Conservation (phyloP, 2,888 invertebrate species). For the Netelia inedita region DNA sequence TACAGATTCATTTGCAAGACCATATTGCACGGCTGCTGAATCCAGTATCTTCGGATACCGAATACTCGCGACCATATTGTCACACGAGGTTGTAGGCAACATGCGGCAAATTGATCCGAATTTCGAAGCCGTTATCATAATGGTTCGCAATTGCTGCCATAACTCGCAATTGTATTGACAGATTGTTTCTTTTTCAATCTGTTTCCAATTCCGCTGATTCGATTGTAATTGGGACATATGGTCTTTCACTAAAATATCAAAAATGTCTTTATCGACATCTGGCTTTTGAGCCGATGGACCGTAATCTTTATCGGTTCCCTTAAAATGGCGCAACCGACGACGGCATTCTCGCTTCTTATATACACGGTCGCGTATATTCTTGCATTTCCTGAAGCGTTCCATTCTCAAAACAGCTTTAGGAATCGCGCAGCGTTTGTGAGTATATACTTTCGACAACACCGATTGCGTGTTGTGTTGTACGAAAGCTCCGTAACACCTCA, state of each 20-base stretch:
- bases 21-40: slow-evolving; percentile 62
- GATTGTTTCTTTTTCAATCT: slow-evolving; percentile 44
- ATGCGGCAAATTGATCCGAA: slow-evolving; percentile 66
- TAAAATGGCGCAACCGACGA: not conserved
- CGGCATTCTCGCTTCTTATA: not conserved
- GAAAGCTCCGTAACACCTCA: slow-evolving; percentile 77
- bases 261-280: not conserved
- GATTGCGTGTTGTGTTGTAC: slow-evolving; percentile 77
- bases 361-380: not conserved
- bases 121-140: slow-evolving; percentile 65
- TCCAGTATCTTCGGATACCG: slow-evolving; percentile 59
- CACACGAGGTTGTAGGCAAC: slow-evolving; percentile 58
- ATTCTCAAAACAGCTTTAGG: slow-evolving; percentile 14
- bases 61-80: slow-evolving; percentile 57
- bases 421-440: not conserved
- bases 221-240: slow-evolving; percentile 27
- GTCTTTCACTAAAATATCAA: not conserved
- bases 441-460: slow-evolving; percentile 13
- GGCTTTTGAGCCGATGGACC: no score
- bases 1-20: slow-evolving; percentile 60
- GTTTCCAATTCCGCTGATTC: not conserved
- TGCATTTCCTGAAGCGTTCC: slow-evolving; percentile 21
- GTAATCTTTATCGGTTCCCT: slow-evolving; percentile 58
- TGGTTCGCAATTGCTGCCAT: slow-evolving; percentile 35
- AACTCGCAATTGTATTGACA: slow-evolving; percentile 9